phyloP scores from a whole-genome alignment of 2,888 invertebrate genomes.

The Pandemis heparana region DNA sequence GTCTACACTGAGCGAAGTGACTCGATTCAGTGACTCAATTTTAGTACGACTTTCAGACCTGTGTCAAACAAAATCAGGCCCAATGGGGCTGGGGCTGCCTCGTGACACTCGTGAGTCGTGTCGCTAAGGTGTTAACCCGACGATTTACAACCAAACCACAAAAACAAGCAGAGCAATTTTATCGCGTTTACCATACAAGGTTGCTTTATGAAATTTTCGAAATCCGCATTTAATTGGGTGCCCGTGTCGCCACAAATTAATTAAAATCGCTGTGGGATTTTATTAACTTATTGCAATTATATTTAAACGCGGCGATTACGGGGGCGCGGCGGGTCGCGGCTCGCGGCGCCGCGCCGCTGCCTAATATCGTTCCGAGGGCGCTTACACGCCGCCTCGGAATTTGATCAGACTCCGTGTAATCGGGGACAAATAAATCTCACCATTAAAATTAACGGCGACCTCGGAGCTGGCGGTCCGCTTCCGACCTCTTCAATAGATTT shows the following conservation, averaged over 20 bases:
- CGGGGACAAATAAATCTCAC: slow-evolving; percentile 78
- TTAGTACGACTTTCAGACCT: too few relatives aligned
- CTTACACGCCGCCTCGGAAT: slow-evolving; percentile 65
- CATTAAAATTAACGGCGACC: slow-evolving; percentile 77
- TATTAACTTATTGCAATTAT: slow-evolving; percentile 83
- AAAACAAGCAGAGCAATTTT: slow-evolving; percentile 61
- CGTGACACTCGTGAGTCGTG: too few relatives aligned
- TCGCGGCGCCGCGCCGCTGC: slow-evolving; percentile 52
- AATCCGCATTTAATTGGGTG: slow-evolving; percentile 75
- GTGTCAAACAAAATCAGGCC: too few relatives aligned
- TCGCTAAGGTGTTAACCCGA: too few relatives aligned
- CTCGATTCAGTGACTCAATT: too few relatives aligned
- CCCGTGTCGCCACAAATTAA: slow-evolving; percentile 78
- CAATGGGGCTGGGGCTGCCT: too few relatives aligned
- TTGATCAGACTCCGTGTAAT: slow-evolving; percentile 77
- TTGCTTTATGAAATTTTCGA: slow-evolving; percentile 69
- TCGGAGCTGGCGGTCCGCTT: slow-evolving; percentile 59
- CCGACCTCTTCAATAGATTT: slow-evolving; percentile 78
- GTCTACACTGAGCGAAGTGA: too few relatives aligned
- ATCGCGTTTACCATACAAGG: slow-evolving; percentile 56
- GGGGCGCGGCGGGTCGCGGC: slow-evolving; percentile 56
- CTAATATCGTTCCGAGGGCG: slow-evolving; percentile 65
- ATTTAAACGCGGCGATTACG: slow-evolving; percentile 76
- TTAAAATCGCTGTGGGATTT: slow-evolving; percentile 76
- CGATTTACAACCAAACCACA: slow-evolving; percentile 58